Percentiles rank a stretch among this genome's conserved stretches.
phyloP scores from a whole-genome alignment of 2,888 invertebrate genomes.

The Cordilura impudica region DNA sequence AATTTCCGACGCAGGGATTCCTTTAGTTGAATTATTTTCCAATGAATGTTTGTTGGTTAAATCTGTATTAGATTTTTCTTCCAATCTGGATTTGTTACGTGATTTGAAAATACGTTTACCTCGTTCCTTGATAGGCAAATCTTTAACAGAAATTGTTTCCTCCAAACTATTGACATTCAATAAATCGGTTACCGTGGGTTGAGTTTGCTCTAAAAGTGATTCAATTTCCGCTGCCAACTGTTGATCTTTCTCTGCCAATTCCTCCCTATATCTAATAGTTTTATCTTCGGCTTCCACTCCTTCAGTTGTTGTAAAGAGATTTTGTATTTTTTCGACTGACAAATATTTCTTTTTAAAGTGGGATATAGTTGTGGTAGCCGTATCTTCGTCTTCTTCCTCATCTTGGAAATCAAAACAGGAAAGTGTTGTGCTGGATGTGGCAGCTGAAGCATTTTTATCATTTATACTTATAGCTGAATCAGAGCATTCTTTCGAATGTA shows the following conservation, averaged over 20 bases:
- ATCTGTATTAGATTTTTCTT: constrained; percentile 54
- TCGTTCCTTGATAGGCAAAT: constrained; percentile 76
- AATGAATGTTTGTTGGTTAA: background rate
- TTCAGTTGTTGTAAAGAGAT: constrained; percentile 25
- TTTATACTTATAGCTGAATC: constrained; percentile 14
- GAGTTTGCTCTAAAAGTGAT: constrained; percentile 81
- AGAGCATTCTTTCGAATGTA: background rate
- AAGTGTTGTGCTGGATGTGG: constrained; percentile 67
- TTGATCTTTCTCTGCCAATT: constrained; percentile 67
- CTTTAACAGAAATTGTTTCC: constrained; percentile 69
- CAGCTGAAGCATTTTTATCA: constrained; percentile 42
- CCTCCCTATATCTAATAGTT: constrained; percentile 16
- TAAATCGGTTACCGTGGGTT: constrained; percentile 51
- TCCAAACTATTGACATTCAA: constrained; percentile 40
- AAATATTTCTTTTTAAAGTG: constrained; percentile 71
- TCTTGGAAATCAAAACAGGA: constrained; percentile 90
- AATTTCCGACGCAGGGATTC: too few species aligned
- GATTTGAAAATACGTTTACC: constrained; percentile 77
- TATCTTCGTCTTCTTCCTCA: constrained; percentile 83
- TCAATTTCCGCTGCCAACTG: constrained; percentile 80
- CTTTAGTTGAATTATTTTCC: constrained; percentile 10
- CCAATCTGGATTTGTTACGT: constrained; percentile 71
- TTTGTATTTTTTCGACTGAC: constrained; percentile 66
- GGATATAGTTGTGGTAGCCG: constrained; percentile 71
- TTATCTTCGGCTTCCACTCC: constrained; percentile 20